Evolutionary conservation across 2,888 invertebrate genomes (phyloP).

Genomic region (Rosalia funebris): DNA sequence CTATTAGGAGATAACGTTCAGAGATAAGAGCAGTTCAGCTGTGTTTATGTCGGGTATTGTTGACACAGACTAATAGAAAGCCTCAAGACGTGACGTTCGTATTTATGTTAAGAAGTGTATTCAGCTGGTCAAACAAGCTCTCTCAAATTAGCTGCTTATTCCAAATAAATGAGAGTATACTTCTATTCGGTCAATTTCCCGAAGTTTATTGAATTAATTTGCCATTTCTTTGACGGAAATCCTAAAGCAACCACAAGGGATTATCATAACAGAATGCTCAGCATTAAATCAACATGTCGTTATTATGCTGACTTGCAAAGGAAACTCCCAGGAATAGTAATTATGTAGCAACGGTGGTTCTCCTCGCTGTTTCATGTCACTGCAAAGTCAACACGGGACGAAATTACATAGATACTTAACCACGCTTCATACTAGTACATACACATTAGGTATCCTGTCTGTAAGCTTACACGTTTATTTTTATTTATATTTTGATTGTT

Average conservation of each 20-base stretch:
- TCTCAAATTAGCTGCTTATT: constrained; percentile 32
- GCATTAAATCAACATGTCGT: constrained; percentile 10
- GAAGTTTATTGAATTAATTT: constrained; percentile 9
- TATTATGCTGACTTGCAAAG: neutral
- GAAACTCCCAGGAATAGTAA: neutral
- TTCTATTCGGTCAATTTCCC: constrained; percentile 1
- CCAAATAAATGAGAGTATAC: constrained; percentile 2
- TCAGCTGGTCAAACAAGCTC: constrained; percentile 56
- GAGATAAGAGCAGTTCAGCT: constrained; percentile 45
- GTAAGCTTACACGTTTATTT: constrained; percentile 1
- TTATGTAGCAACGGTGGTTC: neutral
- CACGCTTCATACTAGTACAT: neutral
- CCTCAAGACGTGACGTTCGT: constrained; percentile 49
- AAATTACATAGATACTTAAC: neutral
- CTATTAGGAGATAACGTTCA: constrained; percentile 47
- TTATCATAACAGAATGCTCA: constrained; percentile 4
- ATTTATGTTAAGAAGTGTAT: constrained; percentile 56
- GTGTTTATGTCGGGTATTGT: constrained; percentile 50
- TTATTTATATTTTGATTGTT: constrained; percentile 12
- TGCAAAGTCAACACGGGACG: neutral
- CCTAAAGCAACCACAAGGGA: constrained; percentile 8
- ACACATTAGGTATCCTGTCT: neutral
- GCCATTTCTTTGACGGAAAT: constrained; percentile 2
- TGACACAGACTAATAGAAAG: constrained; percentile 55
- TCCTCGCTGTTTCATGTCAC: neutral